These are phyloP conservation scores for Chionis minor DNA, from an alignment of 2,113 vertebrate species.

Conservation along the genomic window DNA sequence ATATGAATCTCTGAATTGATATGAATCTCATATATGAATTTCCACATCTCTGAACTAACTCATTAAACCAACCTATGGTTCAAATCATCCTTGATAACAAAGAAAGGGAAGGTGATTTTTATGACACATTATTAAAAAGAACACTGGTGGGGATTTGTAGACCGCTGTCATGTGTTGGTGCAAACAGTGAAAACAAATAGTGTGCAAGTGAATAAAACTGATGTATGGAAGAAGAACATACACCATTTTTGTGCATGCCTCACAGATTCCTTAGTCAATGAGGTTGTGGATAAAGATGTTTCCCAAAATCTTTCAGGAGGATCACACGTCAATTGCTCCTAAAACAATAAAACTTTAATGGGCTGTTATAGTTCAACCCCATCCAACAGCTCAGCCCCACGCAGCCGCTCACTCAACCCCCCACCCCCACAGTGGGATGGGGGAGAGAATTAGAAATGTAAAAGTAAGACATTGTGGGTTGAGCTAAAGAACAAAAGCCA, in stretches of 20 bases:
- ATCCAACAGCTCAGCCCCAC: not conserved
- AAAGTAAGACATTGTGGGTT: not conserved
- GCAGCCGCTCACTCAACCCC: rapidly evolving
- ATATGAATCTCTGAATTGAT: not conserved
- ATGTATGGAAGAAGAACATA: not conserved
- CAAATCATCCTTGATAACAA: not conserved
- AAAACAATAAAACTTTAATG: not conserved
- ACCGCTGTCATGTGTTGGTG: not conserved
- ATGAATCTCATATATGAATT: not conserved
- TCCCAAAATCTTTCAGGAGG: not conserved
- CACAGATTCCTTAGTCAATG: not conserved
- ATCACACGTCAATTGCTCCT: not conserved
- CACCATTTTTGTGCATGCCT: not conserved
- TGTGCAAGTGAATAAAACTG: not conserved
- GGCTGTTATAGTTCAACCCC: not conserved
- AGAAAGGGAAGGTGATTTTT: not conserved
- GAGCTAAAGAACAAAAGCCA: not conserved
- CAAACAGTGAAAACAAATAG: not conserved
- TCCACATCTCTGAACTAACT: not conserved
- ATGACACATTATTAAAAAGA: not conserved
- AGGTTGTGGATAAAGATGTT: not conserved
- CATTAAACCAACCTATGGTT: not conserved
- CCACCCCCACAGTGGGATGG: not conserved
- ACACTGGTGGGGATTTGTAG: not conserved
- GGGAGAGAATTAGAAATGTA: not conserved